Conservation (phyloP, 2,797 vertebrate species). For the Leptoclinus maculatus region DNA sequence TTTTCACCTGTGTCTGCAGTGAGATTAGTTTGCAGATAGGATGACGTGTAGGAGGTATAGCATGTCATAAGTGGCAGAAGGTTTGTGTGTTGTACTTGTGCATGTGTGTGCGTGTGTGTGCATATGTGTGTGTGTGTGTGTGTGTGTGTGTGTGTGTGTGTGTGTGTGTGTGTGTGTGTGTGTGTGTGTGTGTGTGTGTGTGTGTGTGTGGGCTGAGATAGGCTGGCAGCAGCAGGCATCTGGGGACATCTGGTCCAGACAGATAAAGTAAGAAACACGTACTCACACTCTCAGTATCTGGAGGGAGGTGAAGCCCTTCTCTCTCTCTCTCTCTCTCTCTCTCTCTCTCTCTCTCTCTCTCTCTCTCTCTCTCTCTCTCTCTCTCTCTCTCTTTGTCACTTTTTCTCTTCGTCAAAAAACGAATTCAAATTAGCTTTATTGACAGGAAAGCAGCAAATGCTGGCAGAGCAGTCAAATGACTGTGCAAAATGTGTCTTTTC, state of each 20-base stretch:
- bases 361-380: slow-evolving; percentile 1
- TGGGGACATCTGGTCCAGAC: slow-evolving; percentile 77
- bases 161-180: slow-evolving; percentile 23
- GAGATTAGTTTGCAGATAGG: slow-evolving; percentile 63
- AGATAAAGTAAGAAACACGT: slow-evolving; percentile 77
- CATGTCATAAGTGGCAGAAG: slow-evolving; percentile 52
- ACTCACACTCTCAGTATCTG: slow-evolving; percentile 65
- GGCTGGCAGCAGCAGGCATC: slow-evolving; percentile 69
- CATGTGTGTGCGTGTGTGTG: slow-evolving; percentile 13
- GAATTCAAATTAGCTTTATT: slow-evolving; percentile 40
- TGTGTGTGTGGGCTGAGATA: slow-evolving; percentile 58
- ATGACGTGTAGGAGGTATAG: slow-evolving; percentile 53
- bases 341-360: no score
- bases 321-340: slow-evolving; percentile 11
- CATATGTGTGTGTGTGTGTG: slow-evolving; percentile 25
- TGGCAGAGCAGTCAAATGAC: slow-evolving; percentile 9
- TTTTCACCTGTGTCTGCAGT: slow-evolving; percentile 45
- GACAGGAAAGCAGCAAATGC: slow-evolving; percentile 25
- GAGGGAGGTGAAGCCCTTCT: slow-evolving; percentile 3
- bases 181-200: slow-evolving; percentile 15
- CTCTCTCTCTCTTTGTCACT: slow-evolving; percentile 28
- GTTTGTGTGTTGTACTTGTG: slow-evolving; percentile 29
- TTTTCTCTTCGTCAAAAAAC: slow-evolving; percentile 48
- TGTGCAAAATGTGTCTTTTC: neutral
- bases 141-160: slow-evolving; percentile 21